phyloP scores from a whole-genome alignment of 2,113 vertebrate species.

The Pelodiscus sinensis region DNA sequence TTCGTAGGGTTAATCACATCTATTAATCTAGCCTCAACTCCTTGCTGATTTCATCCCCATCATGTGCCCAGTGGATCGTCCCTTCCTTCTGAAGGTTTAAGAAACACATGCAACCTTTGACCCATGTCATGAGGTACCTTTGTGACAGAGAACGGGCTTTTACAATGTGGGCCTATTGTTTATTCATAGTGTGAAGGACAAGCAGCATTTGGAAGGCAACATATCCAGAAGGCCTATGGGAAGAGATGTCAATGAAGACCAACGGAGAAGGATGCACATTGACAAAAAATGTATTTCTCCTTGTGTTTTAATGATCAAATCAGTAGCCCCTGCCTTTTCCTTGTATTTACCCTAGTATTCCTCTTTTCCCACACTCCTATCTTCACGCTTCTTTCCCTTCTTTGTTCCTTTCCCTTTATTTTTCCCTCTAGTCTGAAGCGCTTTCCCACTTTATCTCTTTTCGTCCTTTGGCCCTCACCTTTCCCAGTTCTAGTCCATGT shows the following conservation, averaged over 20 bases:
- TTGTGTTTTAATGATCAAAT: not conserved
- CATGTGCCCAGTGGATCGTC: not conserved
- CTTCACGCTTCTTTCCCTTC: not conserved
- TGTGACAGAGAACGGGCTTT: not conserved
- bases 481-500: not conserved
- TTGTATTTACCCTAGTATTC: accelerated
- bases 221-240: not conserved
- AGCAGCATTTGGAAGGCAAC: not conserved
- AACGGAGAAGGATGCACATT: not conserved
- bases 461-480: not conserved
- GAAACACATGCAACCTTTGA: not conserved
- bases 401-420: not conserved
- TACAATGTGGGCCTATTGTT: not conserved
- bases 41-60: not conserved
- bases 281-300: not conserved
- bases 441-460: not conserved
- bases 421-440: not conserved
- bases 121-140: too few relatives aligned
- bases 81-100: not conserved
- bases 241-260: not conserved
- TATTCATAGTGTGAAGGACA: not conserved
- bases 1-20: not conserved
- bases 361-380: not conserved
- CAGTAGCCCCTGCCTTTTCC: not conserved
- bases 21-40: not conserved